Evolutionary conservation across 2,888 invertebrate genomes (phyloP).

Genomic region (Zygothrica quintamaculata): DNA sequence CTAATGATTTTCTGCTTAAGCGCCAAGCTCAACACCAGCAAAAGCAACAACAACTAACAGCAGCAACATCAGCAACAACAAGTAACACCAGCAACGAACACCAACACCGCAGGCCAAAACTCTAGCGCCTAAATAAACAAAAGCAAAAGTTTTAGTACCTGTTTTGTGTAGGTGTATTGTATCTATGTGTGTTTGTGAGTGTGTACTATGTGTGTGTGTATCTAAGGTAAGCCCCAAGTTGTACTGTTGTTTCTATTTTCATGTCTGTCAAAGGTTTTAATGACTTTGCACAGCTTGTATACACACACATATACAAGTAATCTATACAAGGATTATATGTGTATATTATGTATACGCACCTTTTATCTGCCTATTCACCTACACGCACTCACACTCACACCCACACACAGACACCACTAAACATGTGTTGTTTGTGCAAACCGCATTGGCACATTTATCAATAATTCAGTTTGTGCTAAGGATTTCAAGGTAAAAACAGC

Average conservation of each 20-base stretch:
- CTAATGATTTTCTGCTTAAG: constrained; percentile 79
- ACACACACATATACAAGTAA: constrained; percentile 11
- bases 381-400: constrained; percentile 5
- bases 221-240: constrained; percentile 45
- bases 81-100: constrained; percentile 18
- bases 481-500: constrained; percentile 48
- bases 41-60: constrained; percentile 15
- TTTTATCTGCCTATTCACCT: constrained; percentile 23
- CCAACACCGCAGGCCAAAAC: constrained; percentile 6
- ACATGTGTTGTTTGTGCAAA: constrained; percentile 35
- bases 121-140: constrained; percentile 64
- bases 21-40: constrained; percentile 37
- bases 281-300: constrained; percentile 49
- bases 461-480: constrained; percentile 72
- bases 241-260: constrained; percentile 54
- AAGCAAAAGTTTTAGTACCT: constrained; percentile 35
- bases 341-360: constrained; percentile 38
- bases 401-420: constrained; percentile 10
- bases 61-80: constrained; percentile 8
- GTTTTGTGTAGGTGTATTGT: neutral
- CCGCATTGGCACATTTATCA: constrained; percentile 67
- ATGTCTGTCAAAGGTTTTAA: constrained; percentile 59
- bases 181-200: constrained; percentile 2
- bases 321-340: constrained; percentile 18
- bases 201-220: neutral